Base-by-base conservation (phyloP, 2,797 vertebrate genomes). In the Decapterus maruadsi region DNA sequence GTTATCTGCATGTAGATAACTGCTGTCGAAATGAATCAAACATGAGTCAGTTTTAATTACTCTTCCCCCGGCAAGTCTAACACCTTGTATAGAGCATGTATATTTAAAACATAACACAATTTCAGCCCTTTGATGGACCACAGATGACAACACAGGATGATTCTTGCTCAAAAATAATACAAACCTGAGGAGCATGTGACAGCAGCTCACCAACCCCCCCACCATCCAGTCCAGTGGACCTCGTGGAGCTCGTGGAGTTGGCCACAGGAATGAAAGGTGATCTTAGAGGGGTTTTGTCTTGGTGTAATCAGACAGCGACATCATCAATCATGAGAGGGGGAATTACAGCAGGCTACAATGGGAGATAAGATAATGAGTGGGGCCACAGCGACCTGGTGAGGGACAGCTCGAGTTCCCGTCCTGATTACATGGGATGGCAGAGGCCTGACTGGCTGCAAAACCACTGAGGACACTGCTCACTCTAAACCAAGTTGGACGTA, bases 291-390 rank as follows among this genome's bases (percentile, higher is more conserved):
- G 71, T 90, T 93, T 94, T 94, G 92, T 94, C 78, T 89, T 68
- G 80, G 84, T 92, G 92, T 94, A 94, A 94, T 94, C 90, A 94
- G 92, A 94, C 93, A 93, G 90, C 88, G 81, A 90, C 90, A 93
- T 95, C 92, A 93, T 94, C 94, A 89, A 92, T 93, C 92, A 89
- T 89, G 93, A 90, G 89, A 63, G 87, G 85, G 91, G 89, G 90
- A 91, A 94, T 94, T 93, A 94, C 91, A 89, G 90, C 72, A 57
- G 88, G 85, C 81, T 75, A 94, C 94, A 95, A 94, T 84, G 76
- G 92, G 78, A 88, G 91, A 91, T 92, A 92, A 90, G 92, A 93
- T 94, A 94, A 93, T 92, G 92, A 93, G 83, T 50, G 87, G 90
- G 92, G 89, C 89, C 86, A 81, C 85, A 61, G 86, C 56, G 75